Evolutionary conservation across 1,140 invertebrate genomes (phyloP).

Genomic region (Marisa cornuarietis): DNA sequence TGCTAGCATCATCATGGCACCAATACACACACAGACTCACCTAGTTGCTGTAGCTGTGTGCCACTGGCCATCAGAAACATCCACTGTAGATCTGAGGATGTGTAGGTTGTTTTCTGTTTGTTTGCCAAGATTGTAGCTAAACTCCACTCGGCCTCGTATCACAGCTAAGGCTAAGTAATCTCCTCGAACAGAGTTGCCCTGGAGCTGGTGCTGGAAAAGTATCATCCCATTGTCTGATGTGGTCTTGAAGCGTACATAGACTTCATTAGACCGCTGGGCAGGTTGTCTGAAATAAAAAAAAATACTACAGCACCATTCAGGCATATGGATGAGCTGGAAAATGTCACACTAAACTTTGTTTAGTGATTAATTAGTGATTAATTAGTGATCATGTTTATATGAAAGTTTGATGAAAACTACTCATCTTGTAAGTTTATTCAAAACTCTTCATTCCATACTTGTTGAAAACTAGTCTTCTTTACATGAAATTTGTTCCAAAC

Average conservation of each 20-base stretch:
- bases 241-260: conserved; percentile 78
- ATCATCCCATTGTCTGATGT: conserved; percentile 74
- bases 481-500: too few relatives aligned
- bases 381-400: neutral
- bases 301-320: neutral
- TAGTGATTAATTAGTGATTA: neutral
- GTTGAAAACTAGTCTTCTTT: too few relatives aligned
- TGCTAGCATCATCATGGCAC: too few relatives aligned
- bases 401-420: neutral
- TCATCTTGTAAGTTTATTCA: neutral
- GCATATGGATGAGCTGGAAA: neutral
- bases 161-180: conserved; percentile 75
- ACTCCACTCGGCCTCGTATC: conserved; percentile 72
- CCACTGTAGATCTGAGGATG: conserved; percentile 71
- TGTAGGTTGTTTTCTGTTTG: conserved; percentile 67
- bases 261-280: conserved; percentile 75
- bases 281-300: conserved; percentile 62
- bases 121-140: conserved; percentile 75
- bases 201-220: conserved; percentile 75
- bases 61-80: conserved; percentile 79
- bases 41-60: conserved; percentile 73
- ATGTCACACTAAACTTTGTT: too few relatives aligned
- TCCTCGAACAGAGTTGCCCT: conserved; percentile 67
- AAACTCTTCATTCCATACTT: too few relatives aligned
- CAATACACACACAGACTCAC: conserved; percentile 18